Evolutionary conservation across 2,113 vertebrate genomes (phyloP).

Genomic region (Carassius carassius): DNA sequence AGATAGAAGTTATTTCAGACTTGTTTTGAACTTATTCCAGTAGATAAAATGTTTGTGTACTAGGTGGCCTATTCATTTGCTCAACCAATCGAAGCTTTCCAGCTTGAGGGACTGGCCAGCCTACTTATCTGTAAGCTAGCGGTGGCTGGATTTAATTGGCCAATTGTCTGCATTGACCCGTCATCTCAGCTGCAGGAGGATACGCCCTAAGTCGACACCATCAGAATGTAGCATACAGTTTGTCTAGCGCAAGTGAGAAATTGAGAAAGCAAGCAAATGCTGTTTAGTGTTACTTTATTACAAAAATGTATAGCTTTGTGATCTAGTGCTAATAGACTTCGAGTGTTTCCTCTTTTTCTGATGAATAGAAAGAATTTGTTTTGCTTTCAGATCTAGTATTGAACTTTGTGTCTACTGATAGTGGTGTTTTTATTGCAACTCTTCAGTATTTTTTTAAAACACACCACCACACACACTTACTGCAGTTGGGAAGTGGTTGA

Average conservation of each 20-base stretch:
- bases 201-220: not conserved
- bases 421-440: constrained; percentile 41
- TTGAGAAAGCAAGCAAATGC: not conserved
- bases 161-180: not conserved
- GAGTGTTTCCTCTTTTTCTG: not conserved
- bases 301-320: not conserved
- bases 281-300: not conserved
- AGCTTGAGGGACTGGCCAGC: constrained; percentile 26
- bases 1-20: not conserved
- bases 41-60: constrained; percentile 27
- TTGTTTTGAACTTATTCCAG: constrained; percentile 29
- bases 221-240: not conserved
- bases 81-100: constrained; percentile 44
- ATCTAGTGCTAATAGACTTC: not conserved
- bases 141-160: constrained; percentile 44
- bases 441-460: not conserved
- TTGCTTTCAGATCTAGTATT: not conserved
- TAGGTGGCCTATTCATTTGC: not conserved
- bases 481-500: constrained; percentile 24
- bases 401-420: constrained; percentile 52
- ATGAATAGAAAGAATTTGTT: not conserved
- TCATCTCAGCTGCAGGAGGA: constrained; percentile 15
- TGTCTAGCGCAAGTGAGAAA: not conserved
- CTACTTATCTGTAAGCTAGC: constrained; percentile 1
- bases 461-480: not conserved